Percentiles rank a stretch among this genome's conserved stretches.
Evolutionary conservation across 2,797 vertebrate genomes (phyloP).

Genomic region (Parauchenoglanis punctatus): DNA sequence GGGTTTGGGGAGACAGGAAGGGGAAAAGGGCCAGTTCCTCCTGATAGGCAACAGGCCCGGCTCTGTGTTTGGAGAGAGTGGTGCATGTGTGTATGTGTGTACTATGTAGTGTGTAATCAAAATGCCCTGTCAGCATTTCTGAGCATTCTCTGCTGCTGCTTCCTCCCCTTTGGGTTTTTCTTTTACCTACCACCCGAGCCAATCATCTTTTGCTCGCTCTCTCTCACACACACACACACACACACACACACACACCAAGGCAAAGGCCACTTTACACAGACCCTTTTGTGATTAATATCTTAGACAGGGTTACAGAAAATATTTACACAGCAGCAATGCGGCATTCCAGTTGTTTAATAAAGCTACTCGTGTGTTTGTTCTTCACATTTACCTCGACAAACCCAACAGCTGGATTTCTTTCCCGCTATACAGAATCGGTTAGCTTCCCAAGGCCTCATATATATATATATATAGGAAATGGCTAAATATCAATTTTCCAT

Average conservation of each 20-base stretch:
- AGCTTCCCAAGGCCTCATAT: neutral
- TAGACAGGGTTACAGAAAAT: slow-evolving; percentile 42
- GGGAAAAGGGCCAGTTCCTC: slow-evolving; percentile 85
- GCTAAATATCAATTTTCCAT: neutral
- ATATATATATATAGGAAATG: neutral
- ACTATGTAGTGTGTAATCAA: slow-evolving; percentile 61
- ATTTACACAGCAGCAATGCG: slow-evolving; percentile 39
- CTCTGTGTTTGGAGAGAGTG: slow-evolving; percentile 67
- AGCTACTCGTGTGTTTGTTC: slow-evolving; percentile 34
- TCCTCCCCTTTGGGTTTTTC: slow-evolving; percentile 65
- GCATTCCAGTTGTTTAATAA: slow-evolving; percentile 34
- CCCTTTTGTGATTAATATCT: slow-evolving; percentile 55
- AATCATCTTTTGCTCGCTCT: neutral
- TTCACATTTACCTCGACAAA: neutral
- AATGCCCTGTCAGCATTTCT: slow-evolving; percentile 78
- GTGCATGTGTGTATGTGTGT: slow-evolving; percentile 30
- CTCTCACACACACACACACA: neutral
- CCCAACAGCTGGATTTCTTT: neutral
- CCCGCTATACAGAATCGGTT: neutral
- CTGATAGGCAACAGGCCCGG: slow-evolving; percentile 74
- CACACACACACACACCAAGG: neutral
- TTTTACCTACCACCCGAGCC: slow-evolving; percentile 31
- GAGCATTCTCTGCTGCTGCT: slow-evolving; percentile 73
- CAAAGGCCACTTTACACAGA: slow-evolving; percentile 12
- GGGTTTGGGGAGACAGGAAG: slow-evolving; percentile 77